A percentile compares a stretch with the other conserved stretches of the same genome.
Evolutionary conservation across 2,888 invertebrate genomes (phyloP).

Genomic region (Nymphalis polychloros): DNA sequence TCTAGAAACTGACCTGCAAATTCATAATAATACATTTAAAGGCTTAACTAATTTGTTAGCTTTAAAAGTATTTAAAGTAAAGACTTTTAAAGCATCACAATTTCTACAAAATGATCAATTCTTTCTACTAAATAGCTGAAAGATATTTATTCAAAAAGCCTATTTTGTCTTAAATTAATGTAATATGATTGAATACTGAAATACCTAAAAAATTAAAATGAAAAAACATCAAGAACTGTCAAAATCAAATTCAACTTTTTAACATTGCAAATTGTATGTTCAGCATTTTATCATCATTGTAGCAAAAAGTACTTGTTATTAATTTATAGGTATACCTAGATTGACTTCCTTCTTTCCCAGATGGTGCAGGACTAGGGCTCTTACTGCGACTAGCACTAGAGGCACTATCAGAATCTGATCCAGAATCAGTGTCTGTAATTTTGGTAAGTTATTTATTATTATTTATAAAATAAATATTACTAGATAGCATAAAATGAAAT

Average conservation of each 20-base stretch:
- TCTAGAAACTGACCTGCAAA: conserved; percentile 67
- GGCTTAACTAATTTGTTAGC: background rate
- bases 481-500: background rate
- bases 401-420: conserved; percentile 75
- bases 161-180: too few relatives aligned
- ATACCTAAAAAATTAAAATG: too few relatives aligned
- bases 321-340: conserved; percentile 56
- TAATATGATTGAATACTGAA: too few relatives aligned
- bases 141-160: too few relatives aligned
- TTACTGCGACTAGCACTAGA: conserved; percentile 73
- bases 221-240: too few relatives aligned
- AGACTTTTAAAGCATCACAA: too few relatives aligned
- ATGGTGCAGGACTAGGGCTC: conserved; percentile 68
- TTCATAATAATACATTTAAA: background rate
- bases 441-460: background rate
- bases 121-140: too few relatives aligned
- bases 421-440: conserved; percentile 69
- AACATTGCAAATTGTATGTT: too few relatives aligned
- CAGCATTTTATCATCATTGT: too few relatives aligned
- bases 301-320: background rate
- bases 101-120: too few relatives aligned
- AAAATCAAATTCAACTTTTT: too few relatives aligned
- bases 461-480: too few relatives aligned
- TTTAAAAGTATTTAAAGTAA: background rate
- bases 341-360: conserved; percentile 67